Conservation (phyloP, 2,797 vertebrate species). For the Phylloscopus collybita region DNA sequence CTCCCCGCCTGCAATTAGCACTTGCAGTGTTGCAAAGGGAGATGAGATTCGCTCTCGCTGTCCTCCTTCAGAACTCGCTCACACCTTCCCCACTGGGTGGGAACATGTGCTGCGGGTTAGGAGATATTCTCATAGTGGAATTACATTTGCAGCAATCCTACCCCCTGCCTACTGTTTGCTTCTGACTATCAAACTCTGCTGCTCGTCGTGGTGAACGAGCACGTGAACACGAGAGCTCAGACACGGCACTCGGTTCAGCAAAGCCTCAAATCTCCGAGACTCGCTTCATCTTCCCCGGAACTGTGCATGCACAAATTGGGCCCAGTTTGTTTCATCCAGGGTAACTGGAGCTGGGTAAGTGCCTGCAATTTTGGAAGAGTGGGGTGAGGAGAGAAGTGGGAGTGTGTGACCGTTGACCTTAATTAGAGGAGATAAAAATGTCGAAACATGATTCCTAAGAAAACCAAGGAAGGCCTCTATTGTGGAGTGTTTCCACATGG, state of each 20-base stretch:
- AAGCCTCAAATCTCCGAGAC: not conserved
- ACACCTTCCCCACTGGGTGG: constrained; percentile 60
- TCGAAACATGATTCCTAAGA: constrained; percentile 3
- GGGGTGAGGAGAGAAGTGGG: not conserved
- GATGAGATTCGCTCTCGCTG: constrained; percentile 9
- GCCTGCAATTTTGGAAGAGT: not conserved
- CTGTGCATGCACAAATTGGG: not conserved
- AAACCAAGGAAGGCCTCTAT: constrained; percentile 39
- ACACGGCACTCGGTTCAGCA: not conserved
- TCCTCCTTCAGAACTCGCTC: constrained; percentile 48
- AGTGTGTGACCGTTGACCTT: constrained; percentile 1
- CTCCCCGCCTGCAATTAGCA: constrained; percentile 54
- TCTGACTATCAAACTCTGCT: not conserved
- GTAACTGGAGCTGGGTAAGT: constrained; percentile 19
- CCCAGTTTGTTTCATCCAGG: not conserved
- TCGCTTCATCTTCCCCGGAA: not conserved
- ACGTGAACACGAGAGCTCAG: not conserved
- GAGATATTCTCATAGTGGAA: not conserved
- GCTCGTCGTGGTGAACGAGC: not conserved
- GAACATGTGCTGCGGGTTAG: constrained; percentile 26
- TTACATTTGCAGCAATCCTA: constrained; percentile 41
- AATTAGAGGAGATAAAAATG: constrained; percentile 51
- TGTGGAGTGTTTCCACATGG: constrained; percentile 39
- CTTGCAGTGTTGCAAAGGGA: constrained; percentile 26
- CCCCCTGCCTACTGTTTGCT: not conserved